Conservation (phyloP, 1,140 invertebrate genomes). For the Conopomorpha cramerella region DNA sequence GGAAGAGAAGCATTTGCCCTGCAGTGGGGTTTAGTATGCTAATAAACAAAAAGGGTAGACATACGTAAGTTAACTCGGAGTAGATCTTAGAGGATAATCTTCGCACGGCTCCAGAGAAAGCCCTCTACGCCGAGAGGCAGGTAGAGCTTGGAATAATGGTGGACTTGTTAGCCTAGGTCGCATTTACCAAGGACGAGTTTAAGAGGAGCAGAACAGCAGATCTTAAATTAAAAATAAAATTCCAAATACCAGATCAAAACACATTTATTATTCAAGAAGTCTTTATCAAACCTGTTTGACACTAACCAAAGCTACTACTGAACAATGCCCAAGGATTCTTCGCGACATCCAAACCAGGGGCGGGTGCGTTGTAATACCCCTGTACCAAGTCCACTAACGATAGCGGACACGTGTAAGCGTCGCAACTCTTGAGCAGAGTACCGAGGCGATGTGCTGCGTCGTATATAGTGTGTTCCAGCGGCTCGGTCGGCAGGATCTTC, state of each 20-base stretch:
- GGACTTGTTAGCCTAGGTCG: no score
- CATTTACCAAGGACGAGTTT: no score
- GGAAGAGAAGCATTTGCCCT: no score
- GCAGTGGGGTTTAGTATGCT: no score
- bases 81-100: no score
- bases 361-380: conserved; percentile 67
- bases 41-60: no score
- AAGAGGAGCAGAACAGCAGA: no score
- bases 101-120: no score
- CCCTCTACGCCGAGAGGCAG: no score
- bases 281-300: no score
- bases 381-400: conserved; percentile 74
- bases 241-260: background rate
- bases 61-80: no score
- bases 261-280: background rate
- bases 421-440: conserved; percentile 58
- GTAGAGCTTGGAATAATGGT: no score
- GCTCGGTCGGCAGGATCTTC: conserved; percentile 65
- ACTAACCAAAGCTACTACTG: conserved; percentile 27
- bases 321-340: conserved; percentile 32
- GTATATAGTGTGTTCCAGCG: conserved; percentile 69
- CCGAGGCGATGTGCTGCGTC: conserved; percentile 66
- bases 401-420: conserved; percentile 69
- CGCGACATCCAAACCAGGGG: conserved; percentile 19
- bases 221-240: background rate